phyloP scores from a whole-genome alignment of 2,797 vertebrate species.

The Thamnophis elegans region DNA sequence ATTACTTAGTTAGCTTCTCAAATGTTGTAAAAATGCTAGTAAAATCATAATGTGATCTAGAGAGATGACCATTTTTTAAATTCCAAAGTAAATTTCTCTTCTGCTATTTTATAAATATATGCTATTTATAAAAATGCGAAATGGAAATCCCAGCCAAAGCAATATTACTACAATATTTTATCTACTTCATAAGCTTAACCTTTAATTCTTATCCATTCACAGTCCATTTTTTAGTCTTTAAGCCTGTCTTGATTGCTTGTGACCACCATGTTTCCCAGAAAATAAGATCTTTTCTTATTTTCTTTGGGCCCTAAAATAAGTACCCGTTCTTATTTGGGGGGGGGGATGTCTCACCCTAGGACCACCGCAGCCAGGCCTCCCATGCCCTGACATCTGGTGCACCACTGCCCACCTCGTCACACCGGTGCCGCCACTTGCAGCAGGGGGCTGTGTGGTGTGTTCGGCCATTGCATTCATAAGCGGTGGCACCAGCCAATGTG shows the following conservation, averaged over 20 bases:
- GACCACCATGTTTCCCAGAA: neutral
- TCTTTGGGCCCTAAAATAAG: too few relatives aligned
- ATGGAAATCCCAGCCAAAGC: neutral
- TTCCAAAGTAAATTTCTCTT: neutral
- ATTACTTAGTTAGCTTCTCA: neutral
- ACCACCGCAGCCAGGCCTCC: too few relatives aligned
- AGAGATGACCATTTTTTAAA: slow-evolving; percentile 1
- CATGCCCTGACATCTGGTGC: too few relatives aligned
- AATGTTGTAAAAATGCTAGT: neutral
- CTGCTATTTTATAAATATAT: neutral
- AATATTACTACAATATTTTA: neutral
- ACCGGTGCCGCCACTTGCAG: too few relatives aligned
- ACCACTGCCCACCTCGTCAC: too few relatives aligned
- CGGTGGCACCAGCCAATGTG: too few relatives aligned
- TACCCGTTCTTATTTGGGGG: too few relatives aligned
- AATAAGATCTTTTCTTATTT: too few relatives aligned
- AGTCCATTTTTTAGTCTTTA: neutral
- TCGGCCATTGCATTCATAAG: too few relatives aligned
- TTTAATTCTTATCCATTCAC: neutral
- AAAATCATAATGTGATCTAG: neutral
- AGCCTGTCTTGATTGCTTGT: neutral
- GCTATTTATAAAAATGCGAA: neutral
- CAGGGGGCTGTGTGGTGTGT: too few relatives aligned
- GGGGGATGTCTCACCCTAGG: too few relatives aligned
- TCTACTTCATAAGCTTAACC: neutral